Evolutionary conservation across 2,888 invertebrate genomes (phyloP).

Genomic region (Lordiphosa fenestrarum): DNA sequence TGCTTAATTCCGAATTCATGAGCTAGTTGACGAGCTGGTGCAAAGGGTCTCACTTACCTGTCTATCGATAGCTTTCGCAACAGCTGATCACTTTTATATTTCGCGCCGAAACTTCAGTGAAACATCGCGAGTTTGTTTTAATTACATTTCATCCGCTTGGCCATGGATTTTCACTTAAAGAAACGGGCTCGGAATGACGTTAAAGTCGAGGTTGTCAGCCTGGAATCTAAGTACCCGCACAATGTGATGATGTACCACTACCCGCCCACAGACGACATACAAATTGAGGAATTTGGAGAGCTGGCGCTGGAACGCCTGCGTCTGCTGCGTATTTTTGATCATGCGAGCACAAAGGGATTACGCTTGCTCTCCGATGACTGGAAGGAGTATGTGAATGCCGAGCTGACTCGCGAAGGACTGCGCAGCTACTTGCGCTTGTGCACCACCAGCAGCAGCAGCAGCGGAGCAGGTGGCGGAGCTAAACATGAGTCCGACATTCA

Average conservation of each 20-base stretch:
- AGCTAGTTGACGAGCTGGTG: too few relatives aligned
- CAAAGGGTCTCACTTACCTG: background rate
- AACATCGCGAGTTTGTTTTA: conserved; percentile 3
- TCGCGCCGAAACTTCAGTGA: conserved; percentile 18
- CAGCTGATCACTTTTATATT: conserved; percentile 3
- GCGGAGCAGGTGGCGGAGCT: conserved; percentile 79
- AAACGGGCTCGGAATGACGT: conserved; percentile 62
- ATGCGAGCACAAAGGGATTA: conserved; percentile 85
- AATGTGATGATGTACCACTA: conserved; percentile 89
- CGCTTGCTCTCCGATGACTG: conserved; percentile 85
- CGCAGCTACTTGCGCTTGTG: conserved; percentile 85
- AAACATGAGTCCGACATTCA: conserved; percentile 84
- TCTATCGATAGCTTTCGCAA: background rate
- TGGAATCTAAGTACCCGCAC: conserved; percentile 83
- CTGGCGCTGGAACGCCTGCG: conserved; percentile 91
- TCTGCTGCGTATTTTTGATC: conserved; percentile 88
- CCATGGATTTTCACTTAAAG: conserved; percentile 74
- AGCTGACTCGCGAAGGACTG: conserved; percentile 85
- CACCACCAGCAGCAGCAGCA: conserved; percentile 76
- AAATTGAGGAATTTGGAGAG: conserved; percentile 92
- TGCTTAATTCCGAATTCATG: too few relatives aligned
- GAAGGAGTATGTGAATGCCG: conserved; percentile 84
- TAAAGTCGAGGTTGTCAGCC: conserved; percentile 79
- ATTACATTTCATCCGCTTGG: background rate
- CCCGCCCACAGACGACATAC: conserved; percentile 88